Percentiles rank a stretch among this genome's conserved stretches.
phyloP scores from a whole-genome alignment of 2,797 vertebrate genomes.

The Lepidocolaptes lacrymiger region DNA sequence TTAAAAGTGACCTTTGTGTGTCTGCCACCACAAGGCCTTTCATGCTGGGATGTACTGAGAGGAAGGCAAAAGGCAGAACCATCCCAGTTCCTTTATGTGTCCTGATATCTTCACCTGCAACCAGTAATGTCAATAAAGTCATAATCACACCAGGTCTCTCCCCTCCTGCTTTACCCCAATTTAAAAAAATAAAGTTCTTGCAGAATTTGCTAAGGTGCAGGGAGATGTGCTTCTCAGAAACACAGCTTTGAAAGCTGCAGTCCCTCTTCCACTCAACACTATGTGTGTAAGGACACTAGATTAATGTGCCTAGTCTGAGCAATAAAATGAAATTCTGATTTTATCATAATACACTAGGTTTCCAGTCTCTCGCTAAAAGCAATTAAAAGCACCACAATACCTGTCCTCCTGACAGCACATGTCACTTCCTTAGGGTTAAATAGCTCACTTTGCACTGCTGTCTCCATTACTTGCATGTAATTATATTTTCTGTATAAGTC shows the following conservation, averaged over 20 bases:
- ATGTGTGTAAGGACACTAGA: fast-evolving
- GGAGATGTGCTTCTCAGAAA: neutral
- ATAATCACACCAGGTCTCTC: fast-evolving
- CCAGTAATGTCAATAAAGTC: neutral
- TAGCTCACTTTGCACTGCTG: neutral
- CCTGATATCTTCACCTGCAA: neutral
- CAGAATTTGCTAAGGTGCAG: neutral
- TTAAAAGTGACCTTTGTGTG: neutral
- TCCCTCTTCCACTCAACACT: neutral
- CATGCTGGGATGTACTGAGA: fast-evolving
- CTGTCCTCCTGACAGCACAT: neutral
- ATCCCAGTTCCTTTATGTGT: neutral
- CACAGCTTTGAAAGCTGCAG: neutral
- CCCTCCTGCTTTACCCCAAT: neutral
- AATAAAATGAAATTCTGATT: neutral
- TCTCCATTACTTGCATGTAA: neutral
- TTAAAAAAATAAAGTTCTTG: neutral
- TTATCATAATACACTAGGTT: neutral
- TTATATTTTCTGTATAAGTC: neutral
- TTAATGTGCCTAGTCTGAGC: neutral
- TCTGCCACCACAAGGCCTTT: neutral
- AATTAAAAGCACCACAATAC: neutral
- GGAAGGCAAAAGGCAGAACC: neutral
- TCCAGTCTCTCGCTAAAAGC: neutral
- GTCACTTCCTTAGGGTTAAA: constrained; percentile 29